Conservation (phyloP, 2,888 invertebrate species). For the Drepana falcataria region DNA sequence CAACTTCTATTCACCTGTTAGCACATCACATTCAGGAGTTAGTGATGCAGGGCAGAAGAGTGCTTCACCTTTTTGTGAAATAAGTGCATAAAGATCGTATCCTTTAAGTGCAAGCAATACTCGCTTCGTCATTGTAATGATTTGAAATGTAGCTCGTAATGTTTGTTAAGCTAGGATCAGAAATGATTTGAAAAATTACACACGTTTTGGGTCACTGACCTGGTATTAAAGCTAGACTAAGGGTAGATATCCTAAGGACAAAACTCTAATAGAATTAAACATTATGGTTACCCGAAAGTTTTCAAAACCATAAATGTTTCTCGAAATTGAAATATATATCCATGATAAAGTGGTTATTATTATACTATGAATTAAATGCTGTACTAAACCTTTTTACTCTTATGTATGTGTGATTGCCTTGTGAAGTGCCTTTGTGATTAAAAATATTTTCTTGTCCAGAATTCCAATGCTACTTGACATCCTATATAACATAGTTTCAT, state of each 20-base stretch:
- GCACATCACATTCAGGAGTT: too few relatives aligned
- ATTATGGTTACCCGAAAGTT: too few relatives aligned
- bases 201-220: not conserved
- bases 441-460: not conserved
- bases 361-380: too few relatives aligned
- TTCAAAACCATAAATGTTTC: too few relatives aligned
- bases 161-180: not conserved
- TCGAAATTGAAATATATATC: too few relatives aligned
- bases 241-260: not conserved
- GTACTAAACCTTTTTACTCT: too few relatives aligned
- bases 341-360: too few relatives aligned
- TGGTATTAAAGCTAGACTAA: not conserved
- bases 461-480: not conserved
- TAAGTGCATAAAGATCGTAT: not conserved
- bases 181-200: not conserved
- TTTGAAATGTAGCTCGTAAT: not conserved
- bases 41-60: too few relatives aligned
- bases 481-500: not conserved
- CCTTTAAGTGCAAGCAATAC: not conserved
- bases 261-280: too few relatives aligned
- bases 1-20: too few relatives aligned
- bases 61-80: not conserved
- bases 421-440: not conserved
- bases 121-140: not conserved
- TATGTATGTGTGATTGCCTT: too few relatives aligned